A percentile compares a stretch with the other conserved stretches of the same genome.
phyloP scores from a whole-genome alignment of 2,888 invertebrate genomes.

The Acanthosoma haemorrhoidale region DNA sequence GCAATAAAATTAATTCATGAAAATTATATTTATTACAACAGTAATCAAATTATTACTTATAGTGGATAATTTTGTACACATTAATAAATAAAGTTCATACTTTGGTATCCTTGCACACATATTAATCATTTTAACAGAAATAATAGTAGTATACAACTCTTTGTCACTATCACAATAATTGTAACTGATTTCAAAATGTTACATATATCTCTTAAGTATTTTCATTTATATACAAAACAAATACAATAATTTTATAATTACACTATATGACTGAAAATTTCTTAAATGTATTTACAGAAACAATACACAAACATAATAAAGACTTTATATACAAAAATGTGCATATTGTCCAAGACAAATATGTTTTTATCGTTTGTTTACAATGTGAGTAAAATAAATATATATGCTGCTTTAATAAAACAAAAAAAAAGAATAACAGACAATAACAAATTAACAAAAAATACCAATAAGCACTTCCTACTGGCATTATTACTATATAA shows the following conservation, averaged over 20 bases:
- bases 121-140: conserved; percentile 21
- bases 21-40: conserved; percentile 26
- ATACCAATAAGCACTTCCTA: not conserved
- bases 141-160: conserved; percentile 8
- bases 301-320: conserved; percentile 15
- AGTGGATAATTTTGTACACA: conserved; percentile 15
- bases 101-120: conserved; percentile 30
- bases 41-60: conserved; percentile 17
- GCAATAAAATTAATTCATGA: not conserved
- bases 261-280: conserved; percentile 16
- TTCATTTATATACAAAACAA: not conserved
- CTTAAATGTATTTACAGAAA: conserved; percentile 7
- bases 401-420: conserved; percentile 21
- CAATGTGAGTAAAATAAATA: conserved; percentile 12
- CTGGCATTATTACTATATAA: not conserved
- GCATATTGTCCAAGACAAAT: not conserved
- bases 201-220: conserved; percentile 12
- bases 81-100: conserved; percentile 30
- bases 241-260: not conserved
- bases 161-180: conserved; percentile 20
- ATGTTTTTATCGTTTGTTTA: not conserved
- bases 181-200: not conserved
- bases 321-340: conserved; percentile 19
- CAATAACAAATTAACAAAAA: conserved; percentile 25
- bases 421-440: conserved; percentile 20